Base-by-base conservation (phyloP, 2,797 vertebrate species). In the Myiotriccus ornatus region DNA sequence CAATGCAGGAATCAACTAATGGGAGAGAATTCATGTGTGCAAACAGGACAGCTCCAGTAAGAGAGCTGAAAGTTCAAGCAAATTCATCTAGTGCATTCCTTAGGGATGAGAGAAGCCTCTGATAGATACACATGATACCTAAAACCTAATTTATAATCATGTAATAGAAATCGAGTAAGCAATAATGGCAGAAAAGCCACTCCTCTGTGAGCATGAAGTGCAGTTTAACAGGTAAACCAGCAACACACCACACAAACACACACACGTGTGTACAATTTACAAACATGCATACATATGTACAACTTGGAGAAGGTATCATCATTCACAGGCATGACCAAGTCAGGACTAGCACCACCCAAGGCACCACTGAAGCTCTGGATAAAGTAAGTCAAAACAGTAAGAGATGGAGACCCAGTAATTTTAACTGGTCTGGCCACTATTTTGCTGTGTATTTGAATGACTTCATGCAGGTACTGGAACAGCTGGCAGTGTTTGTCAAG, bases 401-500 rank as follows among this genome's bases (percentile, higher is more conserved):
- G 34, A 65, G 19, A 23, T 11, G 20, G 20, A 64, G 44, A 76
- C 4, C 9, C 24, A 17, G n/a, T 16, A 28, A 62, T 77, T 83
- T 32, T 37, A 30, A 34, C 35, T 28, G 28, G 30, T 44, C 25
- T 3, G 3, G 25, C 27, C 21, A 15, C n/a, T 56, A 10, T n/a
- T 91, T 75, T 55, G 16, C 46, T 62, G 53, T 3, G 11, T 19
- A 17, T 78, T 95, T 37, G 50, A 62, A 64, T 81, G 76, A 43
- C 43, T 67, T 43, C 21, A n/a, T 5, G 43, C 34, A 50, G 27
- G 35, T 35, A 41, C 47, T 55, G 74, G 55, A 91, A 82, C 77
- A 96, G 87, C 32, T 76, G 79, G 91, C 73, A 91, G 46, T 81
- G 76, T 94, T 92, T 94, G 84, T 67, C 35, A 37, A 78, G 69